Percentiles rank a stretch among this genome's conserved stretches.
These are phyloP conservation scores for Pristionchus maxplancki DNA, from an alignment of 2,888 invertebrate species.

Conservation along the genomic window DNA sequence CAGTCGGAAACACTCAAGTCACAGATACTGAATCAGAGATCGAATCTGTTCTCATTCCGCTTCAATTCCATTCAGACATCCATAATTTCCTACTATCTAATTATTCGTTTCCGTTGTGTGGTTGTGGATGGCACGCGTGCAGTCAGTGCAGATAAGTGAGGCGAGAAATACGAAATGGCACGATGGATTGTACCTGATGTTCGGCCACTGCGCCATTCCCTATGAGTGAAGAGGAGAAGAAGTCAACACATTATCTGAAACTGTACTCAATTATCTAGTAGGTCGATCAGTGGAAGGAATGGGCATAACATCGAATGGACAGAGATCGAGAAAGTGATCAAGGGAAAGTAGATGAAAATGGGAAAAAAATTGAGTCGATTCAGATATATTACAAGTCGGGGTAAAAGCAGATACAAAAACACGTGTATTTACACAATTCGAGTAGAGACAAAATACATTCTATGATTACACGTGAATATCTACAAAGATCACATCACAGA, in stretches of 20 bases:
- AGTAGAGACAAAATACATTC: background rate
- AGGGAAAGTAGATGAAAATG: background rate
- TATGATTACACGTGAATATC: background rate
- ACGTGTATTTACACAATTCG: background rate
- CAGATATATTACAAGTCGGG: background rate
- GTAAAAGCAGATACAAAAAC: conserved; percentile 5
- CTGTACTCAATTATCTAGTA: background rate
- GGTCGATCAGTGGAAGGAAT: background rate
- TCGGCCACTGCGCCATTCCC: background rate
- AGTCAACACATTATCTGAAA: background rate
- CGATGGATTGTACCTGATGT: background rate
- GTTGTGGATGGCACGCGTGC: background rate
- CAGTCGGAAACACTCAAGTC: background rate
- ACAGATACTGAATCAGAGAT: background rate
- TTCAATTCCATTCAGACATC: conserved; percentile 4
- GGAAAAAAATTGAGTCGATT: background rate
- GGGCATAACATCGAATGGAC: background rate
- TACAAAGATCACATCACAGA: background rate
- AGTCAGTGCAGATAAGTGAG: background rate
- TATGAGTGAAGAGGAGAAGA: background rate
- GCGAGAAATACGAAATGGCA: conserved; percentile 9
- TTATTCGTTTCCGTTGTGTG: background rate
- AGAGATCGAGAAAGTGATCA: background rate
- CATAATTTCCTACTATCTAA: background rate
- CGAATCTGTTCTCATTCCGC: background rate